A percentile compares a stretch with the other conserved stretches of the same genome.
These are phyloP conservation scores for Thereva nobilitata DNA, from an alignment of 2,888 invertebrate genomes.

Conservation along the genomic window DNA sequence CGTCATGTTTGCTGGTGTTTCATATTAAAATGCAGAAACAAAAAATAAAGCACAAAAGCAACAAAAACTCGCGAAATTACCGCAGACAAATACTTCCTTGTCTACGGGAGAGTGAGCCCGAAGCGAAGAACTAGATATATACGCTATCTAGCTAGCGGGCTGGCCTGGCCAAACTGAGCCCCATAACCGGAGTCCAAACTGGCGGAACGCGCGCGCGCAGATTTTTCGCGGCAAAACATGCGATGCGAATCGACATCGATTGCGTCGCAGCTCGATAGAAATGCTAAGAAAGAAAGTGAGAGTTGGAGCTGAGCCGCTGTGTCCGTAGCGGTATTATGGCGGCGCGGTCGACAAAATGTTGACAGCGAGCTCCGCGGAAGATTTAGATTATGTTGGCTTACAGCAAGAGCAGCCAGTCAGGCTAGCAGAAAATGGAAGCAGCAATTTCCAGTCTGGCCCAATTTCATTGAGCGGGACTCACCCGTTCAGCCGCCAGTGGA, in stretches of 20 bases:
- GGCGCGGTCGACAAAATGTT: too few species aligned
- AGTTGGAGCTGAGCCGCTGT: slow-evolving; percentile 11
- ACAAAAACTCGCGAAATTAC: slow-evolving; percentile 18
- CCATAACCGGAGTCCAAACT: background rate
- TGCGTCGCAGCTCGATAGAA: slow-evolving; percentile 6
- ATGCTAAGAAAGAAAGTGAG: slow-evolving; percentile 28
- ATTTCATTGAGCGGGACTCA: slow-evolving; percentile 17
- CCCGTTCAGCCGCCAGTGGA: slow-evolving; percentile 18
- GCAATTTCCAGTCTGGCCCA: slow-evolving; percentile 17
- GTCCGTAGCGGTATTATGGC: too few species aligned
- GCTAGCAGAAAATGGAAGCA: slow-evolving; percentile 1
- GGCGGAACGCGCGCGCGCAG: slow-evolving; percentile 2
- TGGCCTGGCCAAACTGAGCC: too few species aligned
- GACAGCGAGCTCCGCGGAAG: too few species aligned
- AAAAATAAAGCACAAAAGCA: slow-evolving; percentile 6
- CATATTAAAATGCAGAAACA: slow-evolving; percentile 18
- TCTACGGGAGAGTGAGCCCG: slow-evolving; percentile 23
- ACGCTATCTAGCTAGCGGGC: too few species aligned
- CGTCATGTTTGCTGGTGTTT: slow-evolving; percentile 10
- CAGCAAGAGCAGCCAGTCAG: background rate
- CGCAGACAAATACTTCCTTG: slow-evolving; percentile 22
- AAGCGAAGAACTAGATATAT: too few species aligned
- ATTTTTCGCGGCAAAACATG: slow-evolving; percentile 2
- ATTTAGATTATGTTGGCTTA: too few species aligned
- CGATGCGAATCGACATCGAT: slow-evolving; percentile 3